A percentile compares a stretch with the other conserved stretches of the same genome.
phyloP scores from a whole-genome alignment of 92 coral and sea anemone genomes.

The Epizoanthus scotinus region DNA sequence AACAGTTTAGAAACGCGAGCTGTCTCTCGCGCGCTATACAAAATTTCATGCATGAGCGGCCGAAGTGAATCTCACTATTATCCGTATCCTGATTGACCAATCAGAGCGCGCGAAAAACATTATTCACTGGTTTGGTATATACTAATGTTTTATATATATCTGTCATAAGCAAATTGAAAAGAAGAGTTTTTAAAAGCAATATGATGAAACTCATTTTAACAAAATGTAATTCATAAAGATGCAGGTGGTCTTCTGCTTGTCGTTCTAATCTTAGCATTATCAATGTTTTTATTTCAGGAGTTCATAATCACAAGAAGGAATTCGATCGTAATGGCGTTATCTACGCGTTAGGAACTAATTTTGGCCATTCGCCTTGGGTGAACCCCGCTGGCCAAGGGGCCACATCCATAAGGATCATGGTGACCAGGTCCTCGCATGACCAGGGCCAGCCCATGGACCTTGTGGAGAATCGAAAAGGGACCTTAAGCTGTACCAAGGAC shows the following conservation, averaged over 20 bases:
- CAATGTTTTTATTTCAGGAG: slow-evolving; percentile 48
- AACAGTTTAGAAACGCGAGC: too few relatives aligned
- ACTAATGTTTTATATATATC: too few relatives aligned
- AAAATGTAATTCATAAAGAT: too few relatives aligned
- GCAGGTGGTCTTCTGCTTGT: neutral
- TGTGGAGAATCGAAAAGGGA: slow-evolving; percentile 69
- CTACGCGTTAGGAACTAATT: slow-evolving; percentile 73
- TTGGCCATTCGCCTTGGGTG: slow-evolving; percentile 61
- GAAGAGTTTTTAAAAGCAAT: too few relatives aligned
- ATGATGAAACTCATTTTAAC: too few relatives aligned
- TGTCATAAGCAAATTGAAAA: too few relatives aligned
- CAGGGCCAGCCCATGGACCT: slow-evolving; percentile 68
- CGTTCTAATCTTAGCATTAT: neutral
- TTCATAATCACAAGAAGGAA: slow-evolving; percentile 73
- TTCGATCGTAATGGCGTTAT: slow-evolving; percentile 82
- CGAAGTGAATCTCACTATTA: too few relatives aligned
- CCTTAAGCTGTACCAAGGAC: slow-evolving; percentile 71
- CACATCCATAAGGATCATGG: slow-evolving; percentile 47
- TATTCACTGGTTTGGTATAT: too few relatives aligned
- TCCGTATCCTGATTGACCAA: too few relatives aligned
- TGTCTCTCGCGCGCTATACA: too few relatives aligned
- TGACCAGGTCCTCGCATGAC: slow-evolving; percentile 68
- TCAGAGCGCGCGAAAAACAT: too few relatives aligned
- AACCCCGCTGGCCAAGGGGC: slow-evolving; percentile 59
- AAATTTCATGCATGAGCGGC: too few relatives aligned